Evolutionary conservation across 1,140 invertebrate genomes (phyloP).

Genomic region (Listronotus oregonensis): DNA sequence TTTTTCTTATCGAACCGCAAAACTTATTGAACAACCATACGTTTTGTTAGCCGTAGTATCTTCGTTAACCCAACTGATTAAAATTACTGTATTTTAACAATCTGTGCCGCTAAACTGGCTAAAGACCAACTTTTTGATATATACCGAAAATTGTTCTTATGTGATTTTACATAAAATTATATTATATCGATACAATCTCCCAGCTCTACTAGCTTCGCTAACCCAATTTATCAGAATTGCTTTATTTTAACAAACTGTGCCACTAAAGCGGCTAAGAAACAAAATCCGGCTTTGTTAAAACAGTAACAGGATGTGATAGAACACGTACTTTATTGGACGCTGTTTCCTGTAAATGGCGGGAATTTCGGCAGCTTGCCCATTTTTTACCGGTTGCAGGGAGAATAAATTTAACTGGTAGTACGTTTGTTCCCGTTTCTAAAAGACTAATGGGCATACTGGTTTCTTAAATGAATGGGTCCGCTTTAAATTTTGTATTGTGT

Average conservation of each 20-base stretch:
- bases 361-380: conserved; percentile 32
- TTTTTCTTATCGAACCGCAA: too few relatives aligned
- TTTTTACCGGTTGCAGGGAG: conserved; percentile 26
- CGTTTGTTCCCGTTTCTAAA: conserved; percentile 25
- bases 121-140: too few relatives aligned
- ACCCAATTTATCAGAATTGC: too few relatives aligned
- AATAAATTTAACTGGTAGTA: conserved; percentile 25
- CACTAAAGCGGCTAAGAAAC: conserved; percentile 11
- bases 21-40: too few relatives aligned
- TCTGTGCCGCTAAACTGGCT: too few relatives aligned
- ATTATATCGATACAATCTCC: not conserved
- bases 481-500: conserved; percentile 15
- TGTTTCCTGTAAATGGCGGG: conserved; percentile 26
- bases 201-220: not conserved
- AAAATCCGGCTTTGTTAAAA: conserved; percentile 31
- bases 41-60: too few relatives aligned
- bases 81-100: too few relatives aligned
- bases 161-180: too few relatives aligned
- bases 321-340: conserved; percentile 35
- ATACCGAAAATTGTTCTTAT: too few relatives aligned
- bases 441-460: conserved; percentile 24
- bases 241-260: not conserved
- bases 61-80: too few relatives aligned
- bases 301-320: conserved; percentile 33
- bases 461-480: conserved; percentile 24